These are phyloP conservation scores for Ptychobarbus kaznakovi DNA, from an alignment of 2,797 vertebrate species.

Conservation along the genomic window DNA sequence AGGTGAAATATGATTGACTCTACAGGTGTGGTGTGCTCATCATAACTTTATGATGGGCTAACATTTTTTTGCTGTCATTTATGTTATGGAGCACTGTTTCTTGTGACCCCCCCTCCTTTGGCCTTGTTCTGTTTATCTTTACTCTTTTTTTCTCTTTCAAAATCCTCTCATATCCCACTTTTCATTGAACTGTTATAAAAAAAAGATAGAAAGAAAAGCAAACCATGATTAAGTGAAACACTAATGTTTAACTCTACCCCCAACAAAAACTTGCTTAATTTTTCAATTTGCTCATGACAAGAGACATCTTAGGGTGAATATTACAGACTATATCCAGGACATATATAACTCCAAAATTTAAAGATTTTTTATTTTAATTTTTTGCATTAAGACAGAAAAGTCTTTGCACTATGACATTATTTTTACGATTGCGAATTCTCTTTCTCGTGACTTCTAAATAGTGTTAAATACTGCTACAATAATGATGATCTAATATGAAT, in stretches of 20 bases:
- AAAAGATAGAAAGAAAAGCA: background rate
- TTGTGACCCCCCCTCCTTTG: background rate
- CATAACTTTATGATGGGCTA: background rate
- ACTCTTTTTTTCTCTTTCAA: conserved; percentile 12
- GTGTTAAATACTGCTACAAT: background rate
- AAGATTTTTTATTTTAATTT: background rate
- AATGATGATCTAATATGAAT: background rate
- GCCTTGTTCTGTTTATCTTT: background rate
- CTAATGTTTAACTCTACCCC: background rate
- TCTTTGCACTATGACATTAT: background rate
- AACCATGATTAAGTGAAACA: background rate
- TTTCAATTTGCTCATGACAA: background rate
- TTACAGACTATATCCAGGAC: background rate
- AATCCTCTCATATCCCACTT: conserved; percentile 34
- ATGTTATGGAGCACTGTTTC: background rate
- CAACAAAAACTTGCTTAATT: too few relatives aligned
- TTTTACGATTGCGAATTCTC: background rate
- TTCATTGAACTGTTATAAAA: background rate
- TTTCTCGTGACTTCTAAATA: background rate
- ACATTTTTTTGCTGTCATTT: background rate
- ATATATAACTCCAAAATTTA: too few relatives aligned
- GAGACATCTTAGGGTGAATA: background rate
- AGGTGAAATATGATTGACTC: conserved; percentile 16
- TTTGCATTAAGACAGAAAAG: background rate
- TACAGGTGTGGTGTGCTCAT: conserved; percentile 39